A percentile compares a stretch with the other conserved stretches of the same genome.
Conservation (phyloP, 1,140 invertebrate genomes). For the Phymorhynchus buccinoides region DNA sequence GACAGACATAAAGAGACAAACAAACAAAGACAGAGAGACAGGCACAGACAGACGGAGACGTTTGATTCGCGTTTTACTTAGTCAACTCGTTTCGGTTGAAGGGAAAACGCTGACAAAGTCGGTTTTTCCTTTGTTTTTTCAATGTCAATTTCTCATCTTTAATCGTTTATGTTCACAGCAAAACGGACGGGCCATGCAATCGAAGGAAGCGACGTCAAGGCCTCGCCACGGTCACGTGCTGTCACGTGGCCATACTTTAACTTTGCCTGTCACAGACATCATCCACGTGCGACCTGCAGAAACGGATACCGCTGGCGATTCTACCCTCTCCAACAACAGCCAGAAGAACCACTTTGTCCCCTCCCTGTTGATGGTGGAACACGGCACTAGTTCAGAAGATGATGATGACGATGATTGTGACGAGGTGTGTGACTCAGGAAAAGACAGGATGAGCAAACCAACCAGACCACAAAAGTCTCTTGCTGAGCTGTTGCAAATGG, state of each 20-base stretch:
- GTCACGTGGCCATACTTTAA: background rate
- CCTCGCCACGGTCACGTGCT: background rate
- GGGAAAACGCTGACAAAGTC: too few species aligned
- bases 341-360: background rate
- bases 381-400: background rate
- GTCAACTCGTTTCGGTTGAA: too few species aligned
- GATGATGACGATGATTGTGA: background rate
- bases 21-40: too few species aligned
- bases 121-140: too few species aligned
- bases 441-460: background rate
- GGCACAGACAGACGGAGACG: too few species aligned
- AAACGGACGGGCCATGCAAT: background rate
- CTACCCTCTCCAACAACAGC: background rate
- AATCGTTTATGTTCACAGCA: background rate
- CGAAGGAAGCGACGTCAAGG: background rate
- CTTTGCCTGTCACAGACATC: background rate
- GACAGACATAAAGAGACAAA: too few species aligned
- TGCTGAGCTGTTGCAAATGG: conserved; percentile 37
- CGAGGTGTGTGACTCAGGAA: background rate
- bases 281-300: background rate
- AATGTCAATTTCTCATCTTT: background rate
- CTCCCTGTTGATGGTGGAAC: background rate
- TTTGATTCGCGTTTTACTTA: too few species aligned
- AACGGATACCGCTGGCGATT: too few species aligned
- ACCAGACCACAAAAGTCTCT: conserved; percentile 40